Evolutionary conservation across 2,113 vertebrate species (phyloP).

Genomic region (Actinemys pallida): DNA sequence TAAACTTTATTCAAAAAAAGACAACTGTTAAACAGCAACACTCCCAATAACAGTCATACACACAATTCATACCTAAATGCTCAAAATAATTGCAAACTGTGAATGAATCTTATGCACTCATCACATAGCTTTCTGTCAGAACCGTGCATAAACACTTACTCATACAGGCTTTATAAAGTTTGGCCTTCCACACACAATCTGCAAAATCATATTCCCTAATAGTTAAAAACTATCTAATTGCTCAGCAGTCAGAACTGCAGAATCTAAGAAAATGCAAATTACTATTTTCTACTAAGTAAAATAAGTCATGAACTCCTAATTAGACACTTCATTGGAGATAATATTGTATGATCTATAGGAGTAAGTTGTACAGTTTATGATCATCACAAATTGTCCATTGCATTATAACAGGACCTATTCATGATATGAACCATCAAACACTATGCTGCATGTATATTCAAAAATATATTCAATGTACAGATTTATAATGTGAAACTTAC

Average conservation of each 20-base stretch:
- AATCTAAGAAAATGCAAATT: not conserved
- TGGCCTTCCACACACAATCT: not conserved
- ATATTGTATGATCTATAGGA: not conserved
- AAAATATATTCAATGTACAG: not conserved
- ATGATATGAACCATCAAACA: not conserved
- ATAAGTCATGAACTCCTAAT: not conserved
- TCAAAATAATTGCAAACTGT: not conserved
- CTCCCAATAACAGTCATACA: not conserved
- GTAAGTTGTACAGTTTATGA: not conserved
- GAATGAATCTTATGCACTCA: fast-evolving
- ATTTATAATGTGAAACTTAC: not conserved
- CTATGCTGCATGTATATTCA: not conserved
- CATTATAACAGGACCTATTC: not conserved
- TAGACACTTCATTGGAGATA: not conserved
- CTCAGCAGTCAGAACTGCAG: not conserved
- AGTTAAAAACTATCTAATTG: not conserved
- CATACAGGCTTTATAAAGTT: not conserved
- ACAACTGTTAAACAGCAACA: not conserved
- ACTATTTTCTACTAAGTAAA: not conserved
- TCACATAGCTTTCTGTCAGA: not conserved
- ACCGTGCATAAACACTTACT: not conserved
- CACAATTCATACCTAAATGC: not conserved
- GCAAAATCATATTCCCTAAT: not conserved
- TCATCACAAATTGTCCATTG: not conserved
- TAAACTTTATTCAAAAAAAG: not conserved